Evolutionary conservation across 2,888 invertebrate species (phyloP), one percentile per base, ranked within the genome.

Genomic region (Spialia ferax): DNA sequence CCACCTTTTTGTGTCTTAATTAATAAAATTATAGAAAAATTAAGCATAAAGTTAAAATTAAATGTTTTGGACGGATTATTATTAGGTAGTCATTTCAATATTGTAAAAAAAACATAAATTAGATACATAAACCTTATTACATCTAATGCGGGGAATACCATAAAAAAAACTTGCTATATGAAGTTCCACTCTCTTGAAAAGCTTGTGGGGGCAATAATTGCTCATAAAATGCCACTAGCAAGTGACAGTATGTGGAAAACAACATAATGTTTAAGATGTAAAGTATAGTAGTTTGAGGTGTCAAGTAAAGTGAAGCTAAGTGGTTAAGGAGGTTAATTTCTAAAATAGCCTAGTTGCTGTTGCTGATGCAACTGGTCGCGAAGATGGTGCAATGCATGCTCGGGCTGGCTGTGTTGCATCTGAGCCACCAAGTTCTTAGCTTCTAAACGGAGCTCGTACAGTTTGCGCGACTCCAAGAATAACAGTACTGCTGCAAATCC

Each of bases 351-450:
- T 13, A 77, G 64, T 48, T 77, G 75, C 15, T 91, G 87, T 63
- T 93, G 92, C 65, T 91, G 89, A 61, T 93, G 92, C 69, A 93
- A 73, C 72, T 92, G 92, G 18, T 90, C 88, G 1, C 91, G 86
- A 45, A 92, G 77, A 68, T 93, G 91, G 48, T 93, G 91, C 69
- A 93, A 72, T 0, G 92, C 89, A 71, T 94, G 93, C 73, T 95
- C 94, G 0, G 95, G 93, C 77, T 96, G 96, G 71, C 96, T 95
- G 87, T 97, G 95, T 79, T 98, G 97, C 97, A 98, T 98, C 85
- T 98, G 98, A 91, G 96, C 97, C 2, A 98, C 97, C n/a, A 98
- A 94, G 89, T 97, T 97, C 81, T 96, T 96, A 50, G 97, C 97
- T 86, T 97, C 96, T 56, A 95, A 94, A 50, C 97, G 95, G 68